Conservation (phyloP, 1,140 invertebrate species). For the Drosophila grimshawi region DNA sequence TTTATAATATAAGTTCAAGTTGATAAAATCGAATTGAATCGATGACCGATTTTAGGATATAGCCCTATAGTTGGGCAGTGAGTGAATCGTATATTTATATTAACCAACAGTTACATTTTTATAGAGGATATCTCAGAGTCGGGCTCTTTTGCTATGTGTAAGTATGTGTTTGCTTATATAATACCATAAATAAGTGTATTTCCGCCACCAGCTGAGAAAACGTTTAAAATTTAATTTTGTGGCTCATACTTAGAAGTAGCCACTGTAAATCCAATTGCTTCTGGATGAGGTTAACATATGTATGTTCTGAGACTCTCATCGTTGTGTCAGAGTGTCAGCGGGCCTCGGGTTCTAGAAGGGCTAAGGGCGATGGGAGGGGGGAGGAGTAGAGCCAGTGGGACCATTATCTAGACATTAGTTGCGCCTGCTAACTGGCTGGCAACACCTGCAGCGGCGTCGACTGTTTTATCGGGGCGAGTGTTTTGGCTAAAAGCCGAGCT, state of each 20-base stretch:
- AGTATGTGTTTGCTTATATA: not conserved
- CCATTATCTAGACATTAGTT: slow-evolving; percentile 61
- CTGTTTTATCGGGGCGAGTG: slow-evolving; percentile 31
- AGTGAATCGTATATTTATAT: no score
- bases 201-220: slow-evolving; percentile 41
- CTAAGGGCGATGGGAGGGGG: slow-evolving; percentile 12
- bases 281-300: slow-evolving; percentile 2
- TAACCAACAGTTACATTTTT: no score
- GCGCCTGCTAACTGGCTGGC: slow-evolving; percentile 65
- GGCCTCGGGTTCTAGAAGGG: no score
- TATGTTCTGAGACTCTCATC: not conserved
- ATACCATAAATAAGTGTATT: slow-evolving; percentile 1
- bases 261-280: slow-evolving; percentile 47
- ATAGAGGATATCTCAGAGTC: no score
- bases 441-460: slow-evolving; percentile 68
- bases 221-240: slow-evolving; percentile 41
- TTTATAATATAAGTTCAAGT: no score
- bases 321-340: no score
- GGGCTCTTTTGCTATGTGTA: not conserved
- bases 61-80: no score
- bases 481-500: slow-evolving; percentile 32
- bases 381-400: slow-evolving; percentile 24
- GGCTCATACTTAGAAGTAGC: slow-evolving; percentile 40
- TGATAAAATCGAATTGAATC: no score
- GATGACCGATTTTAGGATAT: no score